Conservation (phyloP, 2,888 invertebrate species). For the Anagyrus pseudococci region DNA sequence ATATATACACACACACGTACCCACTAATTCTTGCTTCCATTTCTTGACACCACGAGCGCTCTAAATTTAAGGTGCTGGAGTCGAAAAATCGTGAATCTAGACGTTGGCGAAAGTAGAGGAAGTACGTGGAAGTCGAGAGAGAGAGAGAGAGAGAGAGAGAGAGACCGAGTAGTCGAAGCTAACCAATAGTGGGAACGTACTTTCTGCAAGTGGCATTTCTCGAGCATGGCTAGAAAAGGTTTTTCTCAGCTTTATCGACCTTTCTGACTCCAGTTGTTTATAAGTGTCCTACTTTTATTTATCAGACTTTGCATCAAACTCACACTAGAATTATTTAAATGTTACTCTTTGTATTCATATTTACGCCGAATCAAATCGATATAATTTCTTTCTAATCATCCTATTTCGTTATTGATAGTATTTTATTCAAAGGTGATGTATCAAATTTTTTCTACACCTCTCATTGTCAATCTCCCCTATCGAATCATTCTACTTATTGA, state of each 20-base stretch:
- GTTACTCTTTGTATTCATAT: no score
- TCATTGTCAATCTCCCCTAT: no score
- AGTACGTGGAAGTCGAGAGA: not conserved
- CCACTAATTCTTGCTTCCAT: not conserved
- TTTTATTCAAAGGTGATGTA: no score
- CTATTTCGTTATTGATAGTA: no score
- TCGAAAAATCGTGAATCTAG: not conserved
- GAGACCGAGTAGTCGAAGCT: not conserved
- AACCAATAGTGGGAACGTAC: conserved; percentile 1
- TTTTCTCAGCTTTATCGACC: conserved; percentile 1
- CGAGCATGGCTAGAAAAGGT: not conserved
- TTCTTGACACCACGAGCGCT: not conserved
- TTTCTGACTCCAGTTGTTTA: no score
- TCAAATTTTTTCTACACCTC: no score
- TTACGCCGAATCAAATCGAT: no score
- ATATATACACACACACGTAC: not conserved
- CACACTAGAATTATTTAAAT: no score
- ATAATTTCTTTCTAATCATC: no score
- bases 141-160: not conserved
- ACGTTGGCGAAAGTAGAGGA: conserved; percentile 2
- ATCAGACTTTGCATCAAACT: no score
- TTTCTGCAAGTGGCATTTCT: conserved; percentile 14
- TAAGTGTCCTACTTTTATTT: no score
- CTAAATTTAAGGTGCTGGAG: not conserved
- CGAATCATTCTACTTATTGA: no score